A percentile compares a stretch with the other conserved stretches of the same genome.
phyloP scores from a whole-genome alignment of 1,140 invertebrate species.

The Camponotus floridanus region DNA sequence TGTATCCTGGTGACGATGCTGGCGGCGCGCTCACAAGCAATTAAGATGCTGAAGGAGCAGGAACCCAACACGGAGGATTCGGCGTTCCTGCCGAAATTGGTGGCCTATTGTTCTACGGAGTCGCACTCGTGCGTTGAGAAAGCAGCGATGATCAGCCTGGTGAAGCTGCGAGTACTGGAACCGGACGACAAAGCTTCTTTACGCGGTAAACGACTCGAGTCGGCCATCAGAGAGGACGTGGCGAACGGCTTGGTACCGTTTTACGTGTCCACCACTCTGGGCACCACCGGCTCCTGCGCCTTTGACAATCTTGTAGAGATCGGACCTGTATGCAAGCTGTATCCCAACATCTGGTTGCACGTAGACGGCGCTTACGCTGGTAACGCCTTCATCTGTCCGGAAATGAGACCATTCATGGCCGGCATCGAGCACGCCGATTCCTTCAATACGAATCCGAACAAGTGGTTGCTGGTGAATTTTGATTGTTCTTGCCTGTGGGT shows the following conservation, averaged over 20 bases:
- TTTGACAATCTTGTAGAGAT: conserved; percentile 94
- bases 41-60: conserved; percentile 90
- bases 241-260: conserved; percentile 94
- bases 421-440: conserved; percentile 95
- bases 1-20: conserved; percentile 94
- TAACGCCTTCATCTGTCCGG: conserved; percentile 94
- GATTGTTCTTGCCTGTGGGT: conserved; percentile 97
- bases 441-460: conserved; percentile 97
- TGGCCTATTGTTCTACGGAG: conserved; percentile 93
- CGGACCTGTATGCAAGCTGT: conserved; percentile 91
- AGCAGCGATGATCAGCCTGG: conserved; percentile 96
- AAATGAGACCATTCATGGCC: conserved; percentile 91
- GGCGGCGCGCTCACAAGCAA: conserved; percentile 92
- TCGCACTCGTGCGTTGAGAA: conserved; percentile 98
- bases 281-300: conserved; percentile 93
- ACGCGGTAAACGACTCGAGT: conserved; percentile 90
- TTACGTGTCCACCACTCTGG: conserved; percentile 93
- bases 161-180: conserved; percentile 95
- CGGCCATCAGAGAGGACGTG: conserved; percentile 92
- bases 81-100: conserved; percentile 93
- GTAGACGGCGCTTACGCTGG: conserved; percentile 95
- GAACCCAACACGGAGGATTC: conserved; percentile 88
- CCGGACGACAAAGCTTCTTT: conserved; percentile 94
- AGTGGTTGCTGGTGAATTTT: conserved; percentile 96
- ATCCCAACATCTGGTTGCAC: conserved; percentile 90